Base-by-base conservation (phyloP, 2,797 vertebrate species). In the Diplodus sargus region DNA sequence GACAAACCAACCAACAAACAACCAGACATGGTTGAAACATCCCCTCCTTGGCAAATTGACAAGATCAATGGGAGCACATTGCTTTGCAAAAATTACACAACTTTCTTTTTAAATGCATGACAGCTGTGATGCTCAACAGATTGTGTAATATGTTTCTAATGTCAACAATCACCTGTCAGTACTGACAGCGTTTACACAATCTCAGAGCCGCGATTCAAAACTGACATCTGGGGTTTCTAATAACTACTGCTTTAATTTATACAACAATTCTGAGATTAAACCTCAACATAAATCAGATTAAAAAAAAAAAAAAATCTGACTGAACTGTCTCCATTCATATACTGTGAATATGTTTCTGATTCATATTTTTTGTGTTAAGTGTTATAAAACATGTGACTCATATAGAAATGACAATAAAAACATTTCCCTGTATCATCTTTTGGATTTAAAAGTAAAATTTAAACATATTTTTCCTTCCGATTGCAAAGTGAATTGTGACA, bases 91-190 rank as follows among this genome's bases (percentile, higher is more conserved):
- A 28, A 39, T 76, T 43, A 47, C n/a, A 5, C 52, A 73, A 75
- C 20, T 2, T 60, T 59, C 22, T 25, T 63, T 62, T 42, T 14
- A 25, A 2, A 74, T 63, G 78, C 54, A 23, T 34, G 51, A 66
- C 58, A 3, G 25, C 51, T 28, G 0, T 23, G 64, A 84, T 5
- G 39, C 63, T 76, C 57, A 79, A 79, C 72, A 81, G 69, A 71
- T 89, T 86, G 85, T 61, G 88, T 15, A 89, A 87, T 65, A 82
- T 76, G 82, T 77, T 81, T 91, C 84, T 76, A 18, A 25, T 1
- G 9, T 34, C 25, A 60, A 68, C 14, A 77, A 77, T 74, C 51
- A 71, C 39, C 14, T 53, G 47, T 5, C 18, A 9, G 6, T 4
- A 10, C 4, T 25, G n/a, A 52, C 10, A 61, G 13, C 25, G 3